phyloP scores from a whole-genome alignment of 2,888 invertebrate species.

The Spisula solida region DNA sequence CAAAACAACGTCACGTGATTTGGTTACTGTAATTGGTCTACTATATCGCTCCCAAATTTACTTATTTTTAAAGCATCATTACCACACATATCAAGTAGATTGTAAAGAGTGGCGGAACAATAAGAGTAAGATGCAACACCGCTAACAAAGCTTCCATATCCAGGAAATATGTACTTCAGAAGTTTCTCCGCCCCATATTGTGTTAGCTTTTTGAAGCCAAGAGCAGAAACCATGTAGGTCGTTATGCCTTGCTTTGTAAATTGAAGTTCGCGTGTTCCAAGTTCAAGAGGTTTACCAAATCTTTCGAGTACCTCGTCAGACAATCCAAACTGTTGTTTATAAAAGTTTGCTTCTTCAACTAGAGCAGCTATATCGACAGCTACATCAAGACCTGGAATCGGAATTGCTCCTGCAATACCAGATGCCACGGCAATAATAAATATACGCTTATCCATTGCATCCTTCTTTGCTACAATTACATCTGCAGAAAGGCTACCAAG shows the following conservation, averaged over 20 bases:
- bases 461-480: constrained; percentile 30
- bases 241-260: background rate
- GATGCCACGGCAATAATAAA: constrained; percentile 8
- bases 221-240: background rate
- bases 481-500: background rate
- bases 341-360: constrained; percentile 22
- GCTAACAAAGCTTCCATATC: background rate
- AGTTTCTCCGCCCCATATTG: too few relatives aligned
- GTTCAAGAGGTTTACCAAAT: background rate
- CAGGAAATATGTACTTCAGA: background rate
- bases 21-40: too few relatives aligned
- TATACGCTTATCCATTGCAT: constrained; percentile 32
- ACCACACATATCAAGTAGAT: background rate
- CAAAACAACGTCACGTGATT: too few relatives aligned
- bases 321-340: constrained; percentile 46
- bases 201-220: background rate
- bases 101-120: background rate
- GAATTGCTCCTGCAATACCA: constrained; percentile 37
- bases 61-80: constrained; percentile 2
- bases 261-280: background rate
- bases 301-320: constrained; percentile 25
- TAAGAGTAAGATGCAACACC: background rate
- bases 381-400: constrained; percentile 40
- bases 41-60: too few relatives aligned
- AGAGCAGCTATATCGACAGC: constrained; percentile 39